Evolutionary conservation across 2,797 vertebrate species (phyloP).

Genomic region (Vireo griseus): DNA sequence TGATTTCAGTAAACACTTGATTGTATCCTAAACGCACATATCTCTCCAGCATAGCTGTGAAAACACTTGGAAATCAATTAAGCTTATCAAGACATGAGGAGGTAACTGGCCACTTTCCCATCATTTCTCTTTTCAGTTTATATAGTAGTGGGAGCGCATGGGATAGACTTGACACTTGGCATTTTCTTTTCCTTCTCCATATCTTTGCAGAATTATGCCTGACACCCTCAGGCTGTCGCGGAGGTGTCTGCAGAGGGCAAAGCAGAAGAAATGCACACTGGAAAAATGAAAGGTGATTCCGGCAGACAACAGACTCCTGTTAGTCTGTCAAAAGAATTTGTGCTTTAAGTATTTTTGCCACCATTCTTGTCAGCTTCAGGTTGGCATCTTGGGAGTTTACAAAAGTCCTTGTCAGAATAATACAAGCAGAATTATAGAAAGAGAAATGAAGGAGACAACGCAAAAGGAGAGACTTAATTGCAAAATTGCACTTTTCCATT

Average conservation of each 20-base stretch:
- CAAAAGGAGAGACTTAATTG: constrained; percentile 41
- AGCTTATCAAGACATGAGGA: background rate
- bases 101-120: background rate
- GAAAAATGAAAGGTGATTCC: constrained; percentile 48
- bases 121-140: background rate
- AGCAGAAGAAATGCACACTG: background rate
- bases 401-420: constrained; percentile 59
- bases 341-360: constrained; percentile 35
- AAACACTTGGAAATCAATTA: background rate
- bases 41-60: background rate
- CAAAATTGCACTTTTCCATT: background rate
- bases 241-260: background rate
- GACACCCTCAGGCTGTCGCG: background rate
- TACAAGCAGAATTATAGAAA: constrained; percentile 18
- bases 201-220: background rate
- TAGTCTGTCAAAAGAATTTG: constrained; percentile 57
- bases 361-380: constrained; percentile 56
- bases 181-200: background rate
- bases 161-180: background rate
- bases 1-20: background rate
- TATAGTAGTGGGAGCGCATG: background rate
- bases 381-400: constrained; percentile 42
- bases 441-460: constrained; percentile 30
- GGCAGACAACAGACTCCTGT: constrained; percentile 26
- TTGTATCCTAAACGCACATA: background rate